These are phyloP conservation scores for Platygyra sinensis DNA, from an alignment of 64 coral and sea anemone species.

Conservation along the genomic window DNA sequence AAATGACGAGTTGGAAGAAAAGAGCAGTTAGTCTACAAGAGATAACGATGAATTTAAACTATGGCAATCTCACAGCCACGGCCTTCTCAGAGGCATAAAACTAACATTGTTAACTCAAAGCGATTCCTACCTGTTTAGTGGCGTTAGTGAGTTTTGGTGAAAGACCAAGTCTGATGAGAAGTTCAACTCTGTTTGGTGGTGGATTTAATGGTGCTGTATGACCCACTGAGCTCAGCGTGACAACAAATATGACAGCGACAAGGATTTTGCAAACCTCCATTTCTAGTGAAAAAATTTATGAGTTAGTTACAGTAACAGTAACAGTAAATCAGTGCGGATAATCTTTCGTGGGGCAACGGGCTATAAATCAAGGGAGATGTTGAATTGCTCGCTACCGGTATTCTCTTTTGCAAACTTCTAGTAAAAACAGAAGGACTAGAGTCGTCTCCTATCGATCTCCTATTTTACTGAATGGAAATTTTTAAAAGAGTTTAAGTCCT, in stretches of 20 bases:
- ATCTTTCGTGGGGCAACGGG: too few relatives aligned
- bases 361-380: too few relatives aligned
- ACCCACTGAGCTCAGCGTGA: neutral
- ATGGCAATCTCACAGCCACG: neutral
- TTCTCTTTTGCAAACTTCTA: neutral
- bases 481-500: too few relatives aligned
- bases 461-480: too few relatives aligned
- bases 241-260: neutral
- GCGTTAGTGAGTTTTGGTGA: neutral
- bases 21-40: too few relatives aligned
- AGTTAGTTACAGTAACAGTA: neutral
- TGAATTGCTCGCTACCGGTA: too few relatives aligned
- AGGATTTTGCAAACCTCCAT: neutral
- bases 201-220: neutral
- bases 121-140: constrained; percentile 1
- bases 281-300: neutral
- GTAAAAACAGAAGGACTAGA: neutral
- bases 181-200: neutral
- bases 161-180: too few relatives aligned
- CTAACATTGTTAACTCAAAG: neutral
- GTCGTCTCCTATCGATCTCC: too few relatives aligned
- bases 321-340: too few relatives aligned
- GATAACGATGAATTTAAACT: too few relatives aligned
- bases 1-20: too few relatives aligned
- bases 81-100: neutral